A percentile compares a stretch with the other conserved stretches of the same genome.
These are phyloP conservation scores for Orthosia incerta DNA, from an alignment of 2,888 invertebrate genomes.

Conservation along the genomic window DNA sequence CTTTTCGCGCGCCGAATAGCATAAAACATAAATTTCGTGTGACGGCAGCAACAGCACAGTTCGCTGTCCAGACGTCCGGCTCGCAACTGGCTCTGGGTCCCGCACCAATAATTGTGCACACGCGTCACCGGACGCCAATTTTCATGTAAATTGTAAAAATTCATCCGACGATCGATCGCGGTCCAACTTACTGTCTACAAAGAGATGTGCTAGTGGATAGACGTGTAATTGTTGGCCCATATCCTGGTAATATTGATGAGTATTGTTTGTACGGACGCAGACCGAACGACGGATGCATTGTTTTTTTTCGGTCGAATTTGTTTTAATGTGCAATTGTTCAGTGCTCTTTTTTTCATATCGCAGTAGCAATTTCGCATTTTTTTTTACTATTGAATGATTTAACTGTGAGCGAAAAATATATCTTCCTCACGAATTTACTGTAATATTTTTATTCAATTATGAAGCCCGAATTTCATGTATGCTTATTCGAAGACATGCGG, in stretches of 20 bases:
- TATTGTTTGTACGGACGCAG: background rate
- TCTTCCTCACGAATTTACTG: background rate
- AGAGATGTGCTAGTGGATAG: constrained; percentile 3
- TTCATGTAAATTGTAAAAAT: constrained; percentile 78
- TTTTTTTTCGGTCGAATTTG: background rate
- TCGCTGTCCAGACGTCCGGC: constrained; percentile 19
- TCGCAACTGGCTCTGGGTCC: constrained; percentile 49
- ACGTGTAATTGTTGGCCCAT: constrained; percentile 20
- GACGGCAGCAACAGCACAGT: constrained; percentile 50
- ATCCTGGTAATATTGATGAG: constrained; percentile 22
- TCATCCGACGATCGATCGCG: constrained; percentile 46
- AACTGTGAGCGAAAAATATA: background rate
- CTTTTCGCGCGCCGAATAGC: constrained; percentile 24
- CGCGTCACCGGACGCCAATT: constrained; percentile 75
- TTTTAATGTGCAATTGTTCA: background rate
- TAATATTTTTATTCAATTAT: constrained; percentile 27
- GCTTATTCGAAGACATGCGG: background rate
- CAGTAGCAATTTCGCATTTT: background rate
- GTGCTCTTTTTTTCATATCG: constrained; percentile 4
- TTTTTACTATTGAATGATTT: background rate
- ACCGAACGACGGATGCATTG: background rate
- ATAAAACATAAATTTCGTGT: constrained; percentile 40
- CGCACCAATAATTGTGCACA: constrained; percentile 79
- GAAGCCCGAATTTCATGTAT: background rate
- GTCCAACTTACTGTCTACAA: constrained; percentile 38